These are phyloP conservation scores for Volucella bombylans DNA, from an alignment of 2,888 invertebrate genomes.

Conservation along the genomic window DNA sequence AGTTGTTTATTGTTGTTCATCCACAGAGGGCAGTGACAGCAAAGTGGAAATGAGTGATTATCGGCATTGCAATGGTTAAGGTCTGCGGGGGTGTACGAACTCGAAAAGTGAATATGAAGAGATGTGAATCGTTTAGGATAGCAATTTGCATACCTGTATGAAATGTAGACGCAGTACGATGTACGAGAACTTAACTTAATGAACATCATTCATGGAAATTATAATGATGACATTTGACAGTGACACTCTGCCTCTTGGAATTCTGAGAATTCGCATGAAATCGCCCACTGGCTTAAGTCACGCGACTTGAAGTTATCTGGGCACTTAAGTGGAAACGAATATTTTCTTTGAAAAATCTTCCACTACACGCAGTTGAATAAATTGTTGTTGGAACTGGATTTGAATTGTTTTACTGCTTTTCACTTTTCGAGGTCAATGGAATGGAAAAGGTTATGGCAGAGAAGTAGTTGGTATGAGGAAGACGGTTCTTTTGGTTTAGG, in stretches of 20 bases:
- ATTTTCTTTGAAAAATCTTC: neutral
- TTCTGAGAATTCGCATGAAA: conserved; percentile 16
- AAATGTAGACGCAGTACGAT: conserved; percentile 20
- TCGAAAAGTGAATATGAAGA: conserved; percentile 12
- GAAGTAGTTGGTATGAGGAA: neutral
- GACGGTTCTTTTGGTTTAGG: neutral
- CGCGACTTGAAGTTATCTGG: neutral
- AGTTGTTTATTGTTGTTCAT: conserved; percentile 51
- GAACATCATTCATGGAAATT: conserved; percentile 1
- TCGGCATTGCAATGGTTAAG: conserved; percentile 39
- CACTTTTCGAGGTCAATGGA: conserved; percentile 54
- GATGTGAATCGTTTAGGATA: too few relatives aligned
- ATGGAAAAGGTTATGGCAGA: conserved; percentile 33
- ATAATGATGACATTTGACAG: conserved; percentile 22
- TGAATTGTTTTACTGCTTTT: conserved; percentile 31
- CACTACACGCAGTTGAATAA: neutral
- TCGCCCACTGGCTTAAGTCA: neutral
- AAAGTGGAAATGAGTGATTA: conserved; percentile 62
- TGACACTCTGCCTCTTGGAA: neutral
- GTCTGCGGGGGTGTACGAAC: neutral
- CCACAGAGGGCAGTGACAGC: conserved; percentile 70
- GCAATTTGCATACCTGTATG: neutral
- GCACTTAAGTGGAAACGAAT: neutral
- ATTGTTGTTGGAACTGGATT: conserved; percentile 12
- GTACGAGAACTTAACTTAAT: neutral